A percentile compares a stretch with the other conserved stretches of the same genome.
Conservation (phyloP, 1,140 invertebrate species). For the Drosophila saltans region DNA sequence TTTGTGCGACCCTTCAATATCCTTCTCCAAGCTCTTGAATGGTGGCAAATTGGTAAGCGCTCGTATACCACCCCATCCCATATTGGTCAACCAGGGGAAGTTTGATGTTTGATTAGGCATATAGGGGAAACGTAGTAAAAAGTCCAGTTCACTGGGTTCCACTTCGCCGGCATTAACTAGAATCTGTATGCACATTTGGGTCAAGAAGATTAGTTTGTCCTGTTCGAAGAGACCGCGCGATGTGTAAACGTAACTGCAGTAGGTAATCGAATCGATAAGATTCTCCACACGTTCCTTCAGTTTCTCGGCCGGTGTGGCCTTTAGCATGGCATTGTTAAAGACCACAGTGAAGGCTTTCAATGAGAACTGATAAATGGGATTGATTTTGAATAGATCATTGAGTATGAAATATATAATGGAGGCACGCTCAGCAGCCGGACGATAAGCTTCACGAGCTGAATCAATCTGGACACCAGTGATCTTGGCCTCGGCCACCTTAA, state of each 20-base stretch:
- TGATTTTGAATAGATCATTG: slow-evolving; percentile 96
- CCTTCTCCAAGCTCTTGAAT: slow-evolving; percentile 94
- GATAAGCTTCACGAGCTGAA: slow-evolving; percentile 94
- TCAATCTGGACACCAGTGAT: slow-evolving; percentile 94
- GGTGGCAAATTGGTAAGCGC: slow-evolving; percentile 90
- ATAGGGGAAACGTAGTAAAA: slow-evolving; percentile 92
- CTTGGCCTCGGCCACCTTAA: slow-evolving; percentile 93
- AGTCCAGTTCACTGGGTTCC: slow-evolving; percentile 91
- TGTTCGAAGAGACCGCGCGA: slow-evolving; percentile 95
- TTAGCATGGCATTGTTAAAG: slow-evolving; percentile 93
- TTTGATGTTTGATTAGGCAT: slow-evolving; percentile 88
- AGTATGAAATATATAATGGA: slow-evolving; percentile 97
- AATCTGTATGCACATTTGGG: slow-evolving; percentile 94
- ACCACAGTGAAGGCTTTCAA: slow-evolving; percentile 97
- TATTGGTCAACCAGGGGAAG: slow-evolving; percentile 93
- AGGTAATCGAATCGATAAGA: slow-evolving; percentile 95
- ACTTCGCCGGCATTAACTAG: slow-evolving; percentile 87
- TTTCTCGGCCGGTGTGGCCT: slow-evolving; percentile 87
- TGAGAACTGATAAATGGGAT: slow-evolving; percentile 98
- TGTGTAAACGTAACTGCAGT: slow-evolving; percentile 93
- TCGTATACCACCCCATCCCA: slow-evolving; percentile 94
- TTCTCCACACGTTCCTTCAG: slow-evolving; percentile 89
- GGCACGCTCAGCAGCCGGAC: slow-evolving; percentile 92
- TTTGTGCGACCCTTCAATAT: slow-evolving; percentile 96
- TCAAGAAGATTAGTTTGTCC: slow-evolving; percentile 96